Conservation (phyloP, 2,888 invertebrate genomes). For the Chalcis sispes region DNA sequence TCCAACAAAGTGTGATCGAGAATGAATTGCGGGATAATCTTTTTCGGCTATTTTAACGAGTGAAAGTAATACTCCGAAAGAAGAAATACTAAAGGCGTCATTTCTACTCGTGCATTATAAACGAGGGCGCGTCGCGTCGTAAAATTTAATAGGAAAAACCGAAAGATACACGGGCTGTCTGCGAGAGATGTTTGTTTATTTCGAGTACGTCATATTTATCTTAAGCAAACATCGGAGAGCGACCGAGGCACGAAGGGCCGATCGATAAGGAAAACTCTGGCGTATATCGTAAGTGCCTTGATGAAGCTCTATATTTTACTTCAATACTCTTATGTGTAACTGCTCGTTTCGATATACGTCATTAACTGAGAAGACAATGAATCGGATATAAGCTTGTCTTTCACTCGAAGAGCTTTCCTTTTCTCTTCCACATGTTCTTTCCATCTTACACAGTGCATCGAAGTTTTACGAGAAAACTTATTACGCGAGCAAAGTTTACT, state of each 20-base stretch:
- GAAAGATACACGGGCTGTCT: neutral
- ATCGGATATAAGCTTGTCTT: neutral
- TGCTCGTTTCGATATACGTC: neutral
- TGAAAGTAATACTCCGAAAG: too few species aligned
- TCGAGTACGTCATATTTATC: conserved; percentile 10
- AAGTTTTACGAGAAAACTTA: neutral
- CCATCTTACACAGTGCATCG: too few species aligned
- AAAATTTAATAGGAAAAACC: too few species aligned
- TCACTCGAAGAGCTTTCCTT: neutral
- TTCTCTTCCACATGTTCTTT: neutral
- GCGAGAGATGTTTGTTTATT: neutral
- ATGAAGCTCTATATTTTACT: neutral
- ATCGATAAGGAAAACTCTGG: conserved; percentile 47
- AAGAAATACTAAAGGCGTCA: too few species aligned
- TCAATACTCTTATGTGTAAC: neutral
- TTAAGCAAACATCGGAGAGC: neutral
- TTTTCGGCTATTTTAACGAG: too few species aligned
- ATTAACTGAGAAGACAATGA: neutral
- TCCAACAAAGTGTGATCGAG: too few species aligned
- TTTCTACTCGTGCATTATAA: too few species aligned
- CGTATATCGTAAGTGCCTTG: neutral
- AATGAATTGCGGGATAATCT: too few species aligned
- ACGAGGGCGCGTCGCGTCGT: too few species aligned
- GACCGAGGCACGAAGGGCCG: conserved; percentile 32
- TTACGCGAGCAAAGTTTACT: neutral